Conservation (phyloP, 2,113 vertebrate genomes). For the Mesembrinibis cayennensis region DNA sequence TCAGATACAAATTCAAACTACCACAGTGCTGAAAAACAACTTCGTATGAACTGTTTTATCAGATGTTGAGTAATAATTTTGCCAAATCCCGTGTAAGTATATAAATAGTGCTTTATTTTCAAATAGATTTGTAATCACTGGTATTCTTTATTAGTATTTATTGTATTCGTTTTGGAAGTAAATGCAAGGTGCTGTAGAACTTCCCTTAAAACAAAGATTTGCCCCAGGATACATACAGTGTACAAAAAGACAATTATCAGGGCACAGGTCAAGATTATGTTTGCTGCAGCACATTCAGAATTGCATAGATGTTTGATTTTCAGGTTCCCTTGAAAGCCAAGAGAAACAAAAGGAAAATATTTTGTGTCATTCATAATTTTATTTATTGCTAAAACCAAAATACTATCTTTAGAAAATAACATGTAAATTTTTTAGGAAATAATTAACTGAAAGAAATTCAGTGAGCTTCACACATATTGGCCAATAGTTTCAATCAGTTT, state of each 20-base stretch:
- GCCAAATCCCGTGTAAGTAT: neutral
- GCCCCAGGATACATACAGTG: neutral
- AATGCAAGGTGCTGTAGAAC: neutral
- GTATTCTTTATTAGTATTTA: neutral
- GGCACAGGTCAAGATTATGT: neutral
- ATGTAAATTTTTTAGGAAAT: neutral
- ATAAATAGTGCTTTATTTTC: neutral
- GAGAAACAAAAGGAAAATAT: neutral
- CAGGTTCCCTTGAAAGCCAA: neutral
- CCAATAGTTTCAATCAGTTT: neutral
- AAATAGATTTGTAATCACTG: neutral
- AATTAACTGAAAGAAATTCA: neutral
- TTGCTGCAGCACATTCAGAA: neutral
- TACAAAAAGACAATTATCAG: neutral
- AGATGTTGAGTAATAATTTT: neutral
- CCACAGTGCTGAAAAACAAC: neutral
- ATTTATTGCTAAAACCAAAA: neutral
- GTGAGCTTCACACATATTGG: neutral
- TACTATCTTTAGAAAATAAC: neutral
- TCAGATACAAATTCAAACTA: neutral
- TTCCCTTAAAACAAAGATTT: neutral
- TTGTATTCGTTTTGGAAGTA: neutral
- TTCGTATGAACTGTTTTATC: neutral
- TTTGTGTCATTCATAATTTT: neutral
- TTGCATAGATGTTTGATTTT: neutral